Evolutionary conservation across 2,888 invertebrate genomes (phyloP).

Genomic region (Hyppa rectilinea): DNA sequence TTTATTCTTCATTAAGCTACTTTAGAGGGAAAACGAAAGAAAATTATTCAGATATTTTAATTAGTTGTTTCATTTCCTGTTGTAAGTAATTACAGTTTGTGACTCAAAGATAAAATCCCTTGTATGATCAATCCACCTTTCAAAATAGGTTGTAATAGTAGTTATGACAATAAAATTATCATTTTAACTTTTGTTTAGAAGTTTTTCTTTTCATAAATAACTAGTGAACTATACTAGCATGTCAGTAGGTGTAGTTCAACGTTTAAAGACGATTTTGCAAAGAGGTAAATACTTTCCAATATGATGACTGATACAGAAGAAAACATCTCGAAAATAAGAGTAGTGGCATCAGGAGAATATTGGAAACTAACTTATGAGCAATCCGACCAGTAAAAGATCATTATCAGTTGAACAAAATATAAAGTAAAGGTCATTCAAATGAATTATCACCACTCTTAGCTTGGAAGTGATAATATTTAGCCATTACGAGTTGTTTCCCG

Average conservation of each 20-base stretch:
- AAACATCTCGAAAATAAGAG: not conserved
- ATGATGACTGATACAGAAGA: not conserved
- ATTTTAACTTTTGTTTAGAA: not conserved
- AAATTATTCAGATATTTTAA: conserved; percentile 31
- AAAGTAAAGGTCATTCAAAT: not conserved
- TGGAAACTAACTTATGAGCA: not conserved
- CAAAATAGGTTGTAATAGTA: conserved; percentile 17
- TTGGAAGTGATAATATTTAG: not conserved
- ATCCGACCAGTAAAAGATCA: not conserved
- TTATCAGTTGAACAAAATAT: not conserved
- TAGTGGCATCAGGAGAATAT: not conserved
- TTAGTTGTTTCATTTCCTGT: conserved; percentile 32
- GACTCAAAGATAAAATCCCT: conserved; percentile 36
- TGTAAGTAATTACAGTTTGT: conserved; percentile 27
- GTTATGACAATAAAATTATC: not conserved
- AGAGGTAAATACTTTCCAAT: not conserved
- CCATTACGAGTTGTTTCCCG: not conserved
- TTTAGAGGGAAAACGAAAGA: conserved; percentile 37
- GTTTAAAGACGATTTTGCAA: not conserved
- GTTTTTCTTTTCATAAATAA: not conserved
- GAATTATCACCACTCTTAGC: not conserved
- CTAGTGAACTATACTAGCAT: no score
- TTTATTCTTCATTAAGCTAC: not conserved
- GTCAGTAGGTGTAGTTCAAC: not conserved
- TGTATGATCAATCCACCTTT: not conserved